Evolutionary conservation across 1,140 invertebrate species (phyloP).

Genomic region (Drosophila nebulosa): DNA sequence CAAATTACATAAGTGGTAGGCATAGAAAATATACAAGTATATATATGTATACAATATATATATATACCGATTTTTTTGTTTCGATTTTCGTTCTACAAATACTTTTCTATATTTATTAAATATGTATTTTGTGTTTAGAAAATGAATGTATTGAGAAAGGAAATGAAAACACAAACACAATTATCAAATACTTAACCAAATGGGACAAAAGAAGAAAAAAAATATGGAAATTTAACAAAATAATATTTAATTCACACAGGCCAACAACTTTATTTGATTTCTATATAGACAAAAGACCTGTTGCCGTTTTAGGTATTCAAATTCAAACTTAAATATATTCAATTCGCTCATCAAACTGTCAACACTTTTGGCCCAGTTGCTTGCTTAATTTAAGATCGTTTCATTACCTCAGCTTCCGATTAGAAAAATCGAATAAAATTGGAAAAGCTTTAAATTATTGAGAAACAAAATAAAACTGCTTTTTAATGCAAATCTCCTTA

Average conservation of each 20-base stretch:
- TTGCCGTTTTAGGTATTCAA: no score
- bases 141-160: constrained; percentile 32
- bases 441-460: no score
- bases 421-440: no score
- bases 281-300: not conserved
- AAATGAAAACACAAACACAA: constrained; percentile 14
- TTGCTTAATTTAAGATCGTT: not conserved
- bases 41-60: constrained; percentile 62
- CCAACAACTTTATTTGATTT: not conserved
- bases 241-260: not conserved
- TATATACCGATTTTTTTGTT: constrained; percentile 57
- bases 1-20: constrained; percentile 79
- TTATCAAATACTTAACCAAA: constrained; percentile 1
- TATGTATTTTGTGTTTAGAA: constrained; percentile 39
- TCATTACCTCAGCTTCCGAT: not conserved
- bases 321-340: not conserved
- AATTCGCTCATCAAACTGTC: not conserved
- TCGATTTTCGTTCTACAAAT: constrained; percentile 66
- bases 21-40: constrained; percentile 79
- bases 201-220: constrained; percentile 3
- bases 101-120: constrained; percentile 66
- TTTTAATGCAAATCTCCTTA: no score
- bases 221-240: not conserved
- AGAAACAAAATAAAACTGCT: no score
- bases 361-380: not conserved